These are phyloP conservation scores for Glossophaga mutica DNA, from an alignment of 2,797 vertebrate genomes.

Conservation along the genomic window DNA sequence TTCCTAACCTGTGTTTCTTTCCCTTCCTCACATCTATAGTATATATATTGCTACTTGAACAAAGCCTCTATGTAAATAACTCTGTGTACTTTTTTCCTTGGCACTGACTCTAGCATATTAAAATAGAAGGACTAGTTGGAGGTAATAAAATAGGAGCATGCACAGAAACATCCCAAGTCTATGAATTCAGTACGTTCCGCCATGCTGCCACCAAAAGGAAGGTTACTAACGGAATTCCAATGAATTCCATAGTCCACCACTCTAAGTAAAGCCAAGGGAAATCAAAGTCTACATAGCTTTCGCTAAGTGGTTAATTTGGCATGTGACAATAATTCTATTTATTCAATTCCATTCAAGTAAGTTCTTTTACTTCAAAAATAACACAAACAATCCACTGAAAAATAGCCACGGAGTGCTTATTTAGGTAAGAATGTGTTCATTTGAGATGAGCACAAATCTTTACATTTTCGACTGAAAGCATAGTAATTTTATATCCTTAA, in stretches of 20 bases:
- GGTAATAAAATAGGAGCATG: conserved; percentile 38
- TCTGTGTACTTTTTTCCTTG: not conserved
- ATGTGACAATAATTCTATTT: not conserved
- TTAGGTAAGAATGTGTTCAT: not conserved
- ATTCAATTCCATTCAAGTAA: not conserved
- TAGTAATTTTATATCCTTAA: conserved; percentile 33
- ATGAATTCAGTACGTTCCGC: not conserved
- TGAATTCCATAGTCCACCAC: not conserved
- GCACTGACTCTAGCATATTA: not conserved
- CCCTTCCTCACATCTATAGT: not conserved
- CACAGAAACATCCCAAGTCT: not conserved
- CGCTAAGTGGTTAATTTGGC: conserved; percentile 22
- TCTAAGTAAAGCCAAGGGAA: conserved; percentile 26
- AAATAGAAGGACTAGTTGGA: not conserved
- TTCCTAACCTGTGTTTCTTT: not conserved
- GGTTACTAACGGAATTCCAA: not conserved
- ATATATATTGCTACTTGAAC: not conserved
- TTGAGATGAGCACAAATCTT: conserved; percentile 26
- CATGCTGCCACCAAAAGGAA: not conserved
- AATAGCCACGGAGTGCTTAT: conserved; percentile 34
- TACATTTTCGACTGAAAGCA: not conserved
- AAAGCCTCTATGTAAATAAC: not conserved
- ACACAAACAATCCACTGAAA: conserved; percentile 52
- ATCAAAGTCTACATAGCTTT: conserved; percentile 41
- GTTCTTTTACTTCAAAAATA: conserved; percentile 26